Base-by-base conservation (phyloP, 2,113 vertebrate genomes). In the Gila orcuttii region DNA sequence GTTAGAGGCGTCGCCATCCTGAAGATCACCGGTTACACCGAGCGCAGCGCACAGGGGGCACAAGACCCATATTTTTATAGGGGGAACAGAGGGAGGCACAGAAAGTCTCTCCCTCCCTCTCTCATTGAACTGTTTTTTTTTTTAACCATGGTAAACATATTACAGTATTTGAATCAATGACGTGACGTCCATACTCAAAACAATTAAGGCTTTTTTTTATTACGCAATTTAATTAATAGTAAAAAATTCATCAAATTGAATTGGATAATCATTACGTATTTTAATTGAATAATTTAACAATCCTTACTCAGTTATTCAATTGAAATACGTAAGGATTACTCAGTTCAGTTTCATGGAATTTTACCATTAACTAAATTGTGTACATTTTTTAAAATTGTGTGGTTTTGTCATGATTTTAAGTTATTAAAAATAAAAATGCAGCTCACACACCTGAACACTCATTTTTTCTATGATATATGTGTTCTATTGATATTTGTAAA, bases 1-100 rank as follows among this genome's bases (percentile, higher is more conserved):
- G 94, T 96, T 87, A 97, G 93, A 7, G 97, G 97, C 2, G 91
- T 94, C 77, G 97, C 94, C 97, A 98, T 98, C 88, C 13, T 89
- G 79, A 78, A 2, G 15, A 33, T 28, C 36, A 28, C 31, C 50
- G 15, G 66, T n/a, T n/a, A 69, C 25, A 55, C 45, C 45, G 8
- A 69, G 28, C 42, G 3, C 13, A 69, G 28, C 42, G 5, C 13
- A 1, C 15, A 1, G 15, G 15, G 4, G 23, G 6, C 4, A 66
- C n/a, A 25, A 66, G 13, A 13, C 25, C 2, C 39, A 31, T 36
- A n/a, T 23, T 69, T 78, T 68, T 83, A 69, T 45, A 77, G 74
- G 11, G 28, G 83, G 39, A 23, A 64, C 28, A 69, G 86, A 89
- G 90, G 79, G 75, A 52, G 76, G 80, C 23, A 39, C 6, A 87